These are phyloP conservation scores for Cryptocheilus praepositus DNA, from an alignment of 2,888 invertebrate species.

Conservation along the genomic window DNA sequence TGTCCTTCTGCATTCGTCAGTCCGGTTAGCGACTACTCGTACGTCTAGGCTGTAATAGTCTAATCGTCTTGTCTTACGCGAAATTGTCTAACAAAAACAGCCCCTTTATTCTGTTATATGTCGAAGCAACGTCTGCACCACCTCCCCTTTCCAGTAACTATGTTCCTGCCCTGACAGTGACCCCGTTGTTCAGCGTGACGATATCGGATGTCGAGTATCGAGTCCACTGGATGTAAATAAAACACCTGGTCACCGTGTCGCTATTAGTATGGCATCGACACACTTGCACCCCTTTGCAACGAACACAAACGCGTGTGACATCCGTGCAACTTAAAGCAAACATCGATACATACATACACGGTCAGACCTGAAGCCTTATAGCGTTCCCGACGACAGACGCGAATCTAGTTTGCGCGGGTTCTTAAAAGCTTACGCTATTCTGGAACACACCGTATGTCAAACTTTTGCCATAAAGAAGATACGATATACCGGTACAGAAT, in stretches of 20 bases:
- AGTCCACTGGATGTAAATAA: conserved; percentile 30
- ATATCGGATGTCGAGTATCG: conserved; percentile 27
- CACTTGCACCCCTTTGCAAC: conserved; percentile 32
- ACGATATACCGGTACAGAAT: no score
- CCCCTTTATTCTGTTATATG: conserved; percentile 10
- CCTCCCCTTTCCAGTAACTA: conserved; percentile 8
- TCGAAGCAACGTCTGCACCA: background rate
- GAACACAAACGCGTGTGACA: no score
- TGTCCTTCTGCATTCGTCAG: no score
- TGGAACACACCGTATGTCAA: conserved; percentile 35
- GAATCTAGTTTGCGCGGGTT: conserved; percentile 48
- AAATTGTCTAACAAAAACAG: conserved; percentile 15
- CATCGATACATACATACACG: background rate
- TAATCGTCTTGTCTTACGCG: conserved; percentile 28
- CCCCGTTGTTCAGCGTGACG: conserved; percentile 48
- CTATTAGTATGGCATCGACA: conserved; percentile 51
- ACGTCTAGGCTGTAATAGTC: conserved; percentile 19
- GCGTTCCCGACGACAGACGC: conserved; percentile 17
- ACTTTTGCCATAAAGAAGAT: conserved; percentile 11
- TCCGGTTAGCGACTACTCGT: conserved; percentile 11
- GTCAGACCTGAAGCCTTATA: conserved; percentile 45
- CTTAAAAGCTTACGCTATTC: conserved; percentile 37
- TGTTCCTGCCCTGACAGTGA: conserved; percentile 50
- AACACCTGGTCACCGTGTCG: conserved; percentile 37
- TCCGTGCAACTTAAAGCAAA: background rate